Evolutionary conservation across 2,113 vertebrate genomes (phyloP).

Genomic region (Tachysurus fulvidraco): DNA sequence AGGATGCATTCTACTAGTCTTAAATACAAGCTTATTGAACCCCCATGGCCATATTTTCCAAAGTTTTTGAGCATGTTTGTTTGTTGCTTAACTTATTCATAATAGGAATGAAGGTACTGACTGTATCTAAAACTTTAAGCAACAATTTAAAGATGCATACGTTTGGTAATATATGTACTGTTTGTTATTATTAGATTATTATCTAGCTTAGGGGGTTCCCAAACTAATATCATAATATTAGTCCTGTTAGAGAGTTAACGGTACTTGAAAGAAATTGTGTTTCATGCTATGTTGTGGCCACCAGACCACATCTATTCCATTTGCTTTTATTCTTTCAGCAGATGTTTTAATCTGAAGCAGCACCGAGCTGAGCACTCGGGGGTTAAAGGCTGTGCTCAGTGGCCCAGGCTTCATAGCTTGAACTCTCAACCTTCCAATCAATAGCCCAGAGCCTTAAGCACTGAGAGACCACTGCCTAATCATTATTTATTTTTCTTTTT

Average conservation of each 20-base stretch:
- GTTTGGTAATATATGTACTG: background rate
- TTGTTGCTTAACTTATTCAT: background rate
- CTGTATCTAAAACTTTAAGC: background rate
- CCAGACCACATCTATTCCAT: constrained; percentile 30
- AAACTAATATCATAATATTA: background rate
- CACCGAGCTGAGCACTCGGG: background rate
- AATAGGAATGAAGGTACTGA: background rate
- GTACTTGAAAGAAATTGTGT: background rate
- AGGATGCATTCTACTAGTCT: background rate
- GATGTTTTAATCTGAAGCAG: background rate
- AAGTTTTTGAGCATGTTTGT: background rate
- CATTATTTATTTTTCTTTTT: background rate
- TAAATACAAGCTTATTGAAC: background rate
- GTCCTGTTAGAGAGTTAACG: background rate
- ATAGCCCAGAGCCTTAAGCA: background rate
- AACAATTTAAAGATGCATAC: background rate
- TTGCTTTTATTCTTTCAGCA: constrained; percentile 3
- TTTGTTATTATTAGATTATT: background rate
- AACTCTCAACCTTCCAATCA: background rate
- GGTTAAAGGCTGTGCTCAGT: constrained; percentile 6
- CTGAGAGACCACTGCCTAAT: background rate
- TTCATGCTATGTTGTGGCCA: constrained; percentile 7
- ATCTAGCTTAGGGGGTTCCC: background rate
- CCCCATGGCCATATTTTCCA: background rate
- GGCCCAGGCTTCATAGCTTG: background rate